phyloP scores from a whole-genome alignment of 2,113 vertebrate species.

The Microcebus murinus region DNA sequence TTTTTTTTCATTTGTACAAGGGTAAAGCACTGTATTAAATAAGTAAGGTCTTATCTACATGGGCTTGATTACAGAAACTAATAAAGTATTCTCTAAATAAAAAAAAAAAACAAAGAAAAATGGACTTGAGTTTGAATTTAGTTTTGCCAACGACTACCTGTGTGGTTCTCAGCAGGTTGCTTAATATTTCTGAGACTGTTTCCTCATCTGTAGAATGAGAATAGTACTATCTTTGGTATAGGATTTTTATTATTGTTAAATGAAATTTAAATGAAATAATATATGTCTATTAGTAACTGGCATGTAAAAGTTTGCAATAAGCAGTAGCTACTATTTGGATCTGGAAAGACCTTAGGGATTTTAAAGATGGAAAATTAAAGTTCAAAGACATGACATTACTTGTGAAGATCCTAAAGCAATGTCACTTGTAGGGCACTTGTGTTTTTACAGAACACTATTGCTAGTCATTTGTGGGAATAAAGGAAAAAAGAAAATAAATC shows the following conservation, averaged over 20 bases:
- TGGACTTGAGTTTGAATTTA: not conserved
- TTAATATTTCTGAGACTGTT: not conserved
- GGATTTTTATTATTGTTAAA: not conserved
- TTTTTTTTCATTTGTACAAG: constrained; percentile 83
- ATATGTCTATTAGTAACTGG: not conserved
- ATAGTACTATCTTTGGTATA: not conserved
- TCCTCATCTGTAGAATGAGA: not conserved
- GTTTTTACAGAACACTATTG: not conserved
- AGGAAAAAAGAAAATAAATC: not conserved
- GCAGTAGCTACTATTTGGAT: not conserved
- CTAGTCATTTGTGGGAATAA: not conserved
- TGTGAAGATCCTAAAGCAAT: not conserved
- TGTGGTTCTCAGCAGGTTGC: not conserved
- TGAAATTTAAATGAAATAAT: not conserved
- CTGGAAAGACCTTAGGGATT: not conserved
- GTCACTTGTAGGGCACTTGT: not conserved
- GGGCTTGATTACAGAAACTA: no score
- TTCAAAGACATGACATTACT: not conserved
- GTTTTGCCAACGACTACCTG: not conserved
- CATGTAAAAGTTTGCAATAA: not conserved
- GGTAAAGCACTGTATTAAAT: no score
- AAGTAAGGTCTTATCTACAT: no score
- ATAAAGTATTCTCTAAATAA: no score
- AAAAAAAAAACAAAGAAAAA: not conserved
- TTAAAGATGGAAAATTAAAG: not conserved